A percentile compares a stretch with the other conserved stretches of the same genome.
Conservation (phyloP, 2,888 invertebrate genomes). For the Macroteleia sp. region DNA sequence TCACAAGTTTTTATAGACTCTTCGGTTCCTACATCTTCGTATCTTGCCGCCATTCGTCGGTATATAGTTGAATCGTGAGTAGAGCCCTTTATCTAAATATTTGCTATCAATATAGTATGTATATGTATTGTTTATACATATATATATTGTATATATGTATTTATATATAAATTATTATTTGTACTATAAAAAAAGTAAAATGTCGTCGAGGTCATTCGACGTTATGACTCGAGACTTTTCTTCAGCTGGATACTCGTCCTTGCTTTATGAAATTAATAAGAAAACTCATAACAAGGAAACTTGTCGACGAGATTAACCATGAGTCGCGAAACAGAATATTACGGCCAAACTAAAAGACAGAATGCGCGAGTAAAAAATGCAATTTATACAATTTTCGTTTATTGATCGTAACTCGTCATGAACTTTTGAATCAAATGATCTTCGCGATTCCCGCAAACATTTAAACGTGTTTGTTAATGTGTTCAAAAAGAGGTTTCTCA, state of each 20-base stretch:
- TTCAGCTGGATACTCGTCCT: conserved; percentile 9
- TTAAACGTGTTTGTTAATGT: too few relatives aligned
- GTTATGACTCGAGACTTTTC: conserved; percentile 67
- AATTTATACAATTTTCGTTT: conserved; percentile 37
- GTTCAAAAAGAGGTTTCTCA: conserved; percentile 27
- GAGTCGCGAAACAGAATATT: too few relatives aligned
- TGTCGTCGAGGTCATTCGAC: conserved; percentile 69
- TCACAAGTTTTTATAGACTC: conserved; percentile 53
- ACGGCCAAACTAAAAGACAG: too few relatives aligned
- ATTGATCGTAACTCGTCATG: conserved; percentile 19
- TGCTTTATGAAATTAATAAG: conserved; percentile 2
- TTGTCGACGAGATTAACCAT: conserved; percentile 8
- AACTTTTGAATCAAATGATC: conserved; percentile 2
- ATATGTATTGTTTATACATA: conserved; percentile 68
- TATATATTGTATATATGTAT: conserved; percentile 71
- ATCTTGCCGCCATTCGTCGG: conserved; percentile 56
- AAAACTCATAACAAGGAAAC: conserved; percentile 8
- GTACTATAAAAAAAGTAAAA: conserved; percentile 82
- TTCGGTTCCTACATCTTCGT: conserved; percentile 36
- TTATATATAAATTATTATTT: conserved; percentile 79
- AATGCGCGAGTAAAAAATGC: conserved; percentile 47
- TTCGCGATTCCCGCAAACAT: not conserved
- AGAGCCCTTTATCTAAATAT: conserved; percentile 79
- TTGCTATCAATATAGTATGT: conserved; percentile 72
- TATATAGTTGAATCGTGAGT: conserved; percentile 83